Evolutionary conservation across 2,888 invertebrate species (phyloP), one percentile per base, ranked within the genome.

Genomic region (Napeogenes sylphis): DNA sequence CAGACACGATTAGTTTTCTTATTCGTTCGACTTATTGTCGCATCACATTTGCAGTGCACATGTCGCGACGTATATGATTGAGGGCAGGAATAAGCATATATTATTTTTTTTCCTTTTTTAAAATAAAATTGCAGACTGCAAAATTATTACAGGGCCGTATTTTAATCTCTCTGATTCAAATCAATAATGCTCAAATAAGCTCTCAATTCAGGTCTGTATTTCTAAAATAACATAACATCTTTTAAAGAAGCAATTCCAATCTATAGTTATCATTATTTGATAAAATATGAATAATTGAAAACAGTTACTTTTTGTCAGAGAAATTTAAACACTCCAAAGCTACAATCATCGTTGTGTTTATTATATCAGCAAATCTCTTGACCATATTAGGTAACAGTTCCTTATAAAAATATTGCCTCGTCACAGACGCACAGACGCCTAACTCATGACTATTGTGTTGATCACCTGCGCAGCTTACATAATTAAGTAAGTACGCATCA

Each of bases 391-490:
- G 10, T 30, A 51, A n/a, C 30, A 21, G 21, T 21, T 21, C 8
- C 10, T n/a, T 51, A 21, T 21, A 30, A 51, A 8, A 21, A 51
- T 21, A 21, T 21, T 21, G 21, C 21, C 12, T 47, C n/a, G 14
- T n/a, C 6, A 51, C 51, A 51, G 51, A 51, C 51, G 21, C 51
- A 51, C 51, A 51, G 51, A 51, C 51, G 51, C 51, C 51, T 51
- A 10, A 51, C 30, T 30, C 51, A 21, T 21, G 51, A 51, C 51
- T 30, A 51, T 51, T 51, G 51, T 51, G 51, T 51, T 4, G 10
- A 47, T 32, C 61, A 55, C 66, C 64, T 68, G 68, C 53, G 57
- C 57, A 62, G 68, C 38, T 59, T 62, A 47, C 59, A 56, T 59
- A 66, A 68, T 66, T 45, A 58, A 38, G 45, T 54, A 21, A 21